Conservation (phyloP, 23 tunicate genomes). For the Botrylloides violaceus region DNA sequence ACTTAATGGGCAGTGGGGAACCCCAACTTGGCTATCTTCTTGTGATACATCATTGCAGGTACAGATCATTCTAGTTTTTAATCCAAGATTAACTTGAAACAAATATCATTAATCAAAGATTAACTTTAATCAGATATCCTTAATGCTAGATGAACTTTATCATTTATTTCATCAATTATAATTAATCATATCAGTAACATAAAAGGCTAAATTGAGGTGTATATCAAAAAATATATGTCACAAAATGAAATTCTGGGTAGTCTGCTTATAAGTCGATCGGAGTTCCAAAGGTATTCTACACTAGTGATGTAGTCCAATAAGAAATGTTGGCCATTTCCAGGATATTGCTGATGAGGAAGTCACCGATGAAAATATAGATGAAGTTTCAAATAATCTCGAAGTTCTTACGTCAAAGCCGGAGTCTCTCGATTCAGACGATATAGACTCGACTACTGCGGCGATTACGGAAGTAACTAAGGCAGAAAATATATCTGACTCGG, state of each 20-base stretch:
- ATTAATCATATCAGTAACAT: too few species aligned
- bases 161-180: too few species aligned
- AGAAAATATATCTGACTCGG: constrained; percentile 16
- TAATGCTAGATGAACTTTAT: too few species aligned
- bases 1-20: constrained; percentile 31
- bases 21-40: constrained; percentile 56
- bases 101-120: not conserved
- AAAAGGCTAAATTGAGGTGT: too few species aligned
- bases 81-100: too few species aligned
- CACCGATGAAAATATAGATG: constrained; percentile 5
- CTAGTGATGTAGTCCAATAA: not conserved
- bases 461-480: constrained; percentile 24
- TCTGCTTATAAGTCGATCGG: not conserved
- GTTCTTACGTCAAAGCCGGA: constrained; percentile 39
- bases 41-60: constrained; percentile 44
- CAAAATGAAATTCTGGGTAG: too few species aligned
- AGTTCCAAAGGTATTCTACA: not conserved
- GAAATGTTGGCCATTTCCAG: not conserved
- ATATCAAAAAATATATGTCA: too few species aligned
- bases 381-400: constrained; percentile 34
- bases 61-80: too few species aligned
- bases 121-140: not conserved
- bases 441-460: constrained; percentile 14
- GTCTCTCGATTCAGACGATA: constrained; percentile 16
- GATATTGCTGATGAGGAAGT: not conserved